Evolutionary conservation across 2,113 vertebrate species (phyloP), one percentile per base, ranked within the genome.

Genomic region (Rhynchopsitta pachyrhyncha): DNA sequence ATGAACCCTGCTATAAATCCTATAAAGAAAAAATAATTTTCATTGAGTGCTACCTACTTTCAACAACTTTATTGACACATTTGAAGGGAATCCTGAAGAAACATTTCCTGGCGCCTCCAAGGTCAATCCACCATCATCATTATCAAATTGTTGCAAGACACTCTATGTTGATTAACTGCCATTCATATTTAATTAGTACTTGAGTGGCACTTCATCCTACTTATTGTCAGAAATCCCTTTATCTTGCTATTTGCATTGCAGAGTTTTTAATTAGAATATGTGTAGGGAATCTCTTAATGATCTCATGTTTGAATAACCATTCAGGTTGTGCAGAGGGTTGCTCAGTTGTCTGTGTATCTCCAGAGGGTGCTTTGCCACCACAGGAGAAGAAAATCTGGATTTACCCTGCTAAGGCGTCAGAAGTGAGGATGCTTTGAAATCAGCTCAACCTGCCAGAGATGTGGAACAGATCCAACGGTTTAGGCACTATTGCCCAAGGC

Each of bases 251-350:
- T 95, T 96, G 92, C 91, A 95, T 95, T 92, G 82, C 78, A 71
- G 76, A 88, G 80, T 93, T 96, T 95, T 98, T 97, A 97, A 98
- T 97, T 97, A 97, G 96, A 77, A 79, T 95, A 93, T 93, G 79
- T 93, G 86, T 88, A 76, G 81, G 91, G 95, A 97, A 97, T 97
- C 95, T 97, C 89, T 95, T 93, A 95, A 97, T 88, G 88, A 95
- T 94, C 90, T 97, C 80, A 71, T 93, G 90, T 93, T 88, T 95
- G 71, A 93, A 92, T 64, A 95, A 92, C 81, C 82, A 86, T 47
- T 67, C 95, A 70, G 80, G 52, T 83, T 93, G 69, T 79, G 73
- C 55, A 47, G 86, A 82, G 69, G 47, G 55, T 82, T 84, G 77
- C 75, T 94, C 82, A 28, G 64, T 91, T 92, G 78, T 59, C 46